phyloP scores from a whole-genome alignment of 2,797 vertebrate species.

The Masticophis lateralis region DNA sequence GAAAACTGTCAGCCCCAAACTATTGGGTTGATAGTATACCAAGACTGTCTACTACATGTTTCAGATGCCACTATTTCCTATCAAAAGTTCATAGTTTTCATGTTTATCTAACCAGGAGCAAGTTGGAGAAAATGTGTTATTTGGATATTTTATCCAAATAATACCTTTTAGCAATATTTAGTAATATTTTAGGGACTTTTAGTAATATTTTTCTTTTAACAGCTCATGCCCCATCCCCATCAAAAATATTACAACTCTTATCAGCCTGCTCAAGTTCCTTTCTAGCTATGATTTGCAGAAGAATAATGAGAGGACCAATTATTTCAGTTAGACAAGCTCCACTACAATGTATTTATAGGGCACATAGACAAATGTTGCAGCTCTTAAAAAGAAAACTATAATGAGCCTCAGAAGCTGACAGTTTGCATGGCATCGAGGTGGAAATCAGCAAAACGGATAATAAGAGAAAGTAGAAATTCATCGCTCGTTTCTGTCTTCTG shows the following conservation, averaged over 20 bases:
- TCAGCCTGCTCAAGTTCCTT: not conserved
- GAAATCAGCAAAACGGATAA: not conserved
- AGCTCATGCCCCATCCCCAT: not conserved
- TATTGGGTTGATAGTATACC: not conserved
- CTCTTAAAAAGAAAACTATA: not conserved
- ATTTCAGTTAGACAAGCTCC: slow-evolving; percentile 5
- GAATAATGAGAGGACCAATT: slow-evolving; percentile 30
- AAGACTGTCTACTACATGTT: not conserved
- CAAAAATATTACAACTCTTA: not conserved
- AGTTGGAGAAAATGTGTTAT: not conserved
- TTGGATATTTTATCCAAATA: not conserved
- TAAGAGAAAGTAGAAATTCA: not conserved
- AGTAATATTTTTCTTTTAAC: slow-evolving; percentile 4
- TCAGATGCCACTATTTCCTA: not conserved
- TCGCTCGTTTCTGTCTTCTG: not conserved
- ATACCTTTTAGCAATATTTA: no score
- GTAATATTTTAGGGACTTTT: not conserved
- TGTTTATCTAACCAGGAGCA: not conserved
- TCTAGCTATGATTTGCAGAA: not conserved
- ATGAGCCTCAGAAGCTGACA: not conserved
- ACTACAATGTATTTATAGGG: slow-evolving; percentile 1
- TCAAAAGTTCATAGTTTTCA: not conserved
- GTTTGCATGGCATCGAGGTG: not conserved
- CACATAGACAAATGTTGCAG: not conserved
- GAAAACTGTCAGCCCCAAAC: not conserved